Base-by-base conservation (phyloP, 2,797 vertebrate species). In the Adelosebastes latens region DNA sequence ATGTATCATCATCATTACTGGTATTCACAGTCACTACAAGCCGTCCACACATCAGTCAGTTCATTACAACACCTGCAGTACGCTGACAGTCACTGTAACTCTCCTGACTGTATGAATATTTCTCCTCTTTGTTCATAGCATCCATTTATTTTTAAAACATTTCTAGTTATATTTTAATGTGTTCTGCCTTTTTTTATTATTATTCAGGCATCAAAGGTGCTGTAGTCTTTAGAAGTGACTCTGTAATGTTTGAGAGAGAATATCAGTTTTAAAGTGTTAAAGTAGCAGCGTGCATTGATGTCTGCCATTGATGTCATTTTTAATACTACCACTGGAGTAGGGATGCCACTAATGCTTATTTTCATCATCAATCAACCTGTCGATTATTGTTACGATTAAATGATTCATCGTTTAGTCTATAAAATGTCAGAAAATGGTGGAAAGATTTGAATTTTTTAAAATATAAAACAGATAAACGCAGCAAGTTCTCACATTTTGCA, bases 1-100 rank as follows among this genome's bases (percentile, higher is more conserved):
- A 59, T 69, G 66, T 69, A 71, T 86, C 79, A 70, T 75, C 62
- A 20, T 42, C 39, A 42, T 42, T 6, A 46, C 27, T 34, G 78
- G 78, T 46, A 65, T 59, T 82, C 24, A 63, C 53, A 61, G 58
- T 18, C 58, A 49, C 55, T 10, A 22, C 59, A 72, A 6, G n/a
- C 6, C 16, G 8, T 13, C 20, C n/a, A n/a, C 52, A 61, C 27
- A 16, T 34, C 59, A 36, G 58, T 66, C 63, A 65, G 49, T 22
- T 77, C 58, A 55, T 49, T 29, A 27, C 24, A 22, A 27, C 49
- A 42, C 70, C 32, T 29, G 65, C 46, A 67, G 4, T 3, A 10
- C 31, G 25, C 18, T 36, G 56, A 42, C 65, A 58, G 32, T 56
- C 36, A 20, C 52, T 12, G 13, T 2, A 3, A 66, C 31, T 8